A percentile compares a stretch with the other conserved stretches of the same genome.
Evolutionary conservation across 2,113 vertebrate species (phyloP).

Genomic region (Cyanoderma ruficeps): DNA sequence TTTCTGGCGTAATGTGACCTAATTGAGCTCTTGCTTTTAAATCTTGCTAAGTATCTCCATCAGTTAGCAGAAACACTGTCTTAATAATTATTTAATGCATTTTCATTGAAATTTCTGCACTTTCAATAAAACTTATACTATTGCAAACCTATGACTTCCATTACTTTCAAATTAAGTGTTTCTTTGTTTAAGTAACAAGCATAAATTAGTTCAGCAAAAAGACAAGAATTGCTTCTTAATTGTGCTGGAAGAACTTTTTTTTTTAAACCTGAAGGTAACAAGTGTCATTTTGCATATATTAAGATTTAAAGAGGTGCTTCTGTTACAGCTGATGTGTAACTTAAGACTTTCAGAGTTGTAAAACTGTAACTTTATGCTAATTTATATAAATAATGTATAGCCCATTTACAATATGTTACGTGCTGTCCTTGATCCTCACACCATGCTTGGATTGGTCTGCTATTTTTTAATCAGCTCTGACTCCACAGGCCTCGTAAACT

Average conservation of each 20-base stretch:
- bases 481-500: background rate
- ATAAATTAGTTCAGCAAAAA: background rate
- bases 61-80: background rate
- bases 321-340: conserved; percentile 47
- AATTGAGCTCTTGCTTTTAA: background rate
- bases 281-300: conserved; percentile 57
- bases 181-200: background rate
- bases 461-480: conserved; percentile 1
- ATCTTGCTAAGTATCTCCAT: background rate
- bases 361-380: conserved; percentile 55
- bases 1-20: background rate
- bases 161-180: background rate
- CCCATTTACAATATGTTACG: background rate
- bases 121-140: background rate
- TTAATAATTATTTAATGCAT: background rate
- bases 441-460: background rate
- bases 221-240: conserved; percentile 26
- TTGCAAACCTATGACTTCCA: background rate
- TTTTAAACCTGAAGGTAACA: background rate
- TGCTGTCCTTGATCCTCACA: background rate
- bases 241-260: background rate
- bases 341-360: conserved; percentile 44
- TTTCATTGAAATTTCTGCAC: background rate
- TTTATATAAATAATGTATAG: conserved; percentile 45
- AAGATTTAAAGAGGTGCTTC: conserved; percentile 53